Conservation (phyloP, 2,113 vertebrate genomes). For the Hippocampus guttulatus region DNA sequence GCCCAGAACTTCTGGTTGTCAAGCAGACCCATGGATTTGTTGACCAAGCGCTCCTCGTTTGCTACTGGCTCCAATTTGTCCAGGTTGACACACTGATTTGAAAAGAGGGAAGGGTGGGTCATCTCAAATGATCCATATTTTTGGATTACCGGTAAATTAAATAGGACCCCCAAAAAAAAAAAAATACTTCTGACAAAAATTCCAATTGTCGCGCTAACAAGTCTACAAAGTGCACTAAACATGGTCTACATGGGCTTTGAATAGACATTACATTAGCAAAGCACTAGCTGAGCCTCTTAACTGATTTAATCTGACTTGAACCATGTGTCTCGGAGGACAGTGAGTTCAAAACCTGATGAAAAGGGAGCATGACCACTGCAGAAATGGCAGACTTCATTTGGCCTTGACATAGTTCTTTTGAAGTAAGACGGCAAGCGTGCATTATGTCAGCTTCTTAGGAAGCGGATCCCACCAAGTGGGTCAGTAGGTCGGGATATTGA, state of each 20-base stretch:
- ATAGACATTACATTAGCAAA: neutral
- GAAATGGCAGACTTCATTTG: neutral
- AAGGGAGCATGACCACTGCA: neutral
- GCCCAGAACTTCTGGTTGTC: conserved; percentile 94
- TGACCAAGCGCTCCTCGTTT: conserved; percentile 85
- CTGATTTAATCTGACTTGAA: conserved; percentile 13
- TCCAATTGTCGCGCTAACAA: neutral
- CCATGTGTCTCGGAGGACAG: conserved; percentile 4
- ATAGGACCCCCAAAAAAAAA: neutral
- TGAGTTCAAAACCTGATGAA: conserved; percentile 14
- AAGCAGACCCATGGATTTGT: conserved; percentile 89
- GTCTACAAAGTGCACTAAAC: neutral
- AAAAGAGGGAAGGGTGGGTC: neutral
- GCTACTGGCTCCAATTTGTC: conserved; percentile 91
- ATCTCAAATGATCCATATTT: neutral
- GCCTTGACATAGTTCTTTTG: conserved; percentile 20
- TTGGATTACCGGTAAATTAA: neutral
- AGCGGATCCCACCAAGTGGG: neutral
- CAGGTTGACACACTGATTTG: conserved; percentile 87
- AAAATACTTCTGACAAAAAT: neutral
- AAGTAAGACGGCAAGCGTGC: conserved; percentile 10
- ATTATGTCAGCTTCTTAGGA: conserved; percentile 14
- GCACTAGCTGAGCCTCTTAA: conserved; percentile 19
- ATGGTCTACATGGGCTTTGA: neutral
- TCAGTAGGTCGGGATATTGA: conserved; percentile 23